phyloP scores from a whole-genome alignment of 2,113 vertebrate species.

The Cyrtonyx montezumae region DNA sequence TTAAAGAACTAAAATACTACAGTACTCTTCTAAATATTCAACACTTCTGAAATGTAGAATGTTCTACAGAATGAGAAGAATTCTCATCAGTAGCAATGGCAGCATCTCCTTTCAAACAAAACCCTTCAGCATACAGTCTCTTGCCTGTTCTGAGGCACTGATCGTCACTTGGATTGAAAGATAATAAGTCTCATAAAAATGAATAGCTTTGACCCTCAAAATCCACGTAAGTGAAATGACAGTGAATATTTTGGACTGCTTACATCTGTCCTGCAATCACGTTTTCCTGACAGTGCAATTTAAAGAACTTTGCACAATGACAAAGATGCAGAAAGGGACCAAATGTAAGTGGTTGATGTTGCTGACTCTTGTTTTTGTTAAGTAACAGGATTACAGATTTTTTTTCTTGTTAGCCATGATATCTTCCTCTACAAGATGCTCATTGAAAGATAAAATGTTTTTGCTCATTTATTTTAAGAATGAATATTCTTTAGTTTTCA shows the following conservation, averaged over 20 bases:
- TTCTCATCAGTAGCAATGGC: background rate
- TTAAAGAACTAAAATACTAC: background rate
- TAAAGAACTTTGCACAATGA: constrained; percentile 38
- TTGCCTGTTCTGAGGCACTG: constrained; percentile 18
- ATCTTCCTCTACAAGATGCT: background rate
- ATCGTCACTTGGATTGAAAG: constrained; percentile 55
- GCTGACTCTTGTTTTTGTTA: constrained; percentile 11
- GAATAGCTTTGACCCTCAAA: constrained; percentile 67
- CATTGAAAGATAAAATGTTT: background rate
- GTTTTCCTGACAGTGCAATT: constrained; percentile 55
- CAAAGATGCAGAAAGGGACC: constrained; percentile 2
- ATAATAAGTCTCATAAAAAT: constrained; percentile 65
- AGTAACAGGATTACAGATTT: constrained; percentile 12
- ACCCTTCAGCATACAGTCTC: background rate
- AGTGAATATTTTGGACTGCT: constrained; percentile 62
- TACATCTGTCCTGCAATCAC: constrained; percentile 36
- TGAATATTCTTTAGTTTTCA: background rate
- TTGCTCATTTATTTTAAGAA: background rate
- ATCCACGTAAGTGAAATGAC: constrained; percentile 41
- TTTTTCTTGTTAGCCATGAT: background rate
- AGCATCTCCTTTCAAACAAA: constrained; percentile 27
- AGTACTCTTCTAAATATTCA: background rate
- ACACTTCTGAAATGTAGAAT: background rate
- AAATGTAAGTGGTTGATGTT: background rate
- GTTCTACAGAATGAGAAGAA: background rate